Evolutionary conservation across 2,888 invertebrate genomes (phyloP), one percentile per base, ranked within the genome.

Genomic region (Graphium colonna): DNA sequence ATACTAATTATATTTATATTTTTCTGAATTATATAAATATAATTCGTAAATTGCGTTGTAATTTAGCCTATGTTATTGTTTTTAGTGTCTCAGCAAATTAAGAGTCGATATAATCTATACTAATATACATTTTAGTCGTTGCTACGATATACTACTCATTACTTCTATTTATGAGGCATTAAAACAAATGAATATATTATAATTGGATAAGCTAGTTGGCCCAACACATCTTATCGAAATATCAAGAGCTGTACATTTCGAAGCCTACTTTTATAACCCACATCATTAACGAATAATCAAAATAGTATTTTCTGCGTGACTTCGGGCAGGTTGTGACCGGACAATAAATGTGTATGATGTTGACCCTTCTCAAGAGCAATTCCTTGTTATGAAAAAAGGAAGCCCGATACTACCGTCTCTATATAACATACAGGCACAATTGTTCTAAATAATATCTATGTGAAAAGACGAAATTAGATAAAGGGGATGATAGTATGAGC

Each of bases 351-450:
- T 59, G 56, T 57, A 60, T 58, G 60, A 62, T 52, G 56, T 47
- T 58, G 63, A 69, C 69, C 69, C 69, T 64, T 65, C 65, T 68
- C 68, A 68, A 68, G 60, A 62, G 63, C 62, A 60, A 63, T 69
- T 64, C 67, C 65, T 62, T 64, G 62, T 68, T 65, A 65, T 63
- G 60, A 64, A 64, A 13, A 13, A 48, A n/a, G 28, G 38, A 8
- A 48, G 28, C 40, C 28, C 40, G 2, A 36, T 12, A 3, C 12
- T 36, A 36, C 12, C 3, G 33, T n/a, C 8, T 28, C 8, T 36
- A 12, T 4, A 21, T 21, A 21, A 3, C 2, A 21, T 21, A 21
- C 5, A 21, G 21, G 5, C 21, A 5, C 21, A 21, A 21, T 21
- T 21, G 21, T 21, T 21, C 5, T 21, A 21, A 21, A 21, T 21